A percentile compares a stretch with the other conserved stretches of the same genome.
Conservation (phyloP, 2,797 vertebrate species). For the Choloepus didactylus region DNA sequence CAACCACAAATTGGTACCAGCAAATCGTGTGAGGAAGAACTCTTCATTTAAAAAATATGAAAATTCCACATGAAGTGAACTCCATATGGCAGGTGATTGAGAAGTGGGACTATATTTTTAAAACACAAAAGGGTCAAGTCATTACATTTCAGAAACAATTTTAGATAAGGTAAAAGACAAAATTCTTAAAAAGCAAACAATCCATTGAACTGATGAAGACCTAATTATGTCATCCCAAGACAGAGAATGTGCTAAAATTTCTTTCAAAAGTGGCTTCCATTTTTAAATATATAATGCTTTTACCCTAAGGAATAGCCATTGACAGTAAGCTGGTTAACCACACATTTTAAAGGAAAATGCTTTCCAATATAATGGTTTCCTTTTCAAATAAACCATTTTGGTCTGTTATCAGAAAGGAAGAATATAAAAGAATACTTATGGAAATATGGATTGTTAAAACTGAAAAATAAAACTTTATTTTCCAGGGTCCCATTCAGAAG, state of each 20-base stretch:
- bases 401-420: conserved; percentile 39
- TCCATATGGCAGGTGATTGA: not conserved
- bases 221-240: not conserved
- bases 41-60: not conserved
- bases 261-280: conserved; percentile 7
- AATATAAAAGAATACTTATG: conserved; percentile 15
- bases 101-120: conserved; percentile 34
- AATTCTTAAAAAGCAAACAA: conserved; percentile 17
- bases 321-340: conserved; percentile 49
- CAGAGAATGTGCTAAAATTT: conserved; percentile 19
- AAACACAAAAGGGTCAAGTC: not conserved
- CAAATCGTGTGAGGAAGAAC: not conserved
- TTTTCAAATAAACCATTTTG: conserved; percentile 65
- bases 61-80: not conserved
- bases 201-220: not conserved
- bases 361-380: conserved; percentile 34
- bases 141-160: not conserved
- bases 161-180: not conserved
- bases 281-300: conserved; percentile 47
- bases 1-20: not conserved
- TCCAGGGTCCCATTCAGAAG: conserved; percentile 49
- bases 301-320: conserved; percentile 19
- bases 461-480: conserved; percentile 79
- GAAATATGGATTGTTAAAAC: conserved; percentile 52
- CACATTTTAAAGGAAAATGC: conserved; percentile 41